These are phyloP conservation scores for Ctenicera cuprea DNA, from an alignment of 2,888 invertebrate species.

Conservation along the genomic window DNA sequence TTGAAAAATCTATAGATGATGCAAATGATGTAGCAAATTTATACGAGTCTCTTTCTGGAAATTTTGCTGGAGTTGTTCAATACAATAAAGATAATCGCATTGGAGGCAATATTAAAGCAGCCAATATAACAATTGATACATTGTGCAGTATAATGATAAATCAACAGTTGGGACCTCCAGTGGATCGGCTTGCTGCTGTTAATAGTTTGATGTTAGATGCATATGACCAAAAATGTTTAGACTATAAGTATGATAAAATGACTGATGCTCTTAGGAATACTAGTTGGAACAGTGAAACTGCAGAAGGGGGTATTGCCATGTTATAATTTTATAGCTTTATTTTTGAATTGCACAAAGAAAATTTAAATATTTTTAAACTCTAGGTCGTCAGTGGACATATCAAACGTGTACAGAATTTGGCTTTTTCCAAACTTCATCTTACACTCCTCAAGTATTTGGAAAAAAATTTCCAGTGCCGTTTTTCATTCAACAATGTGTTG, in stretches of 20 bases:
- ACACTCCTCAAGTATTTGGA: constrained; percentile 80
- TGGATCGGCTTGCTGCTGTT: constrained; percentile 83
- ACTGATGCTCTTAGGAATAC: constrained; percentile 80
- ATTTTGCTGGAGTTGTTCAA: constrained; percentile 94
- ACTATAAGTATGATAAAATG: constrained; percentile 88
- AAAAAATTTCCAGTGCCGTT: constrained; percentile 85
- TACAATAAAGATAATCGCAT: constrained; percentile 95
- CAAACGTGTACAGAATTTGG: constrained; percentile 98
- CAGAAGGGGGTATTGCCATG: constrained; percentile 83
- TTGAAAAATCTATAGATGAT: constrained; percentile 78
- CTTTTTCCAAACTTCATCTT: constrained; percentile 92
- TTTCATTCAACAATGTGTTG: constrained; percentile 87
- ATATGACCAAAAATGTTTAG: constrained; percentile 84
- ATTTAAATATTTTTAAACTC: constrained; percentile 1
- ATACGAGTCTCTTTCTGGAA: constrained; percentile 87
- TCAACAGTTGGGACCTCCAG: constrained; percentile 76
- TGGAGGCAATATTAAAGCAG: constrained; percentile 75
- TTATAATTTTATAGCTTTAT: constrained; percentile 40
- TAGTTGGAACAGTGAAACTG: constrained; percentile 79
- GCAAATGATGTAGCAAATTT: constrained; percentile 85
- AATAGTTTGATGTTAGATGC: constrained; percentile 82
- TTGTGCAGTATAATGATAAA: constrained; percentile 86
- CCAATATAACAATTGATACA: constrained; percentile 86
- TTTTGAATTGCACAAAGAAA: background rate
- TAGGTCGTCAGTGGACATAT: constrained; percentile 92